Evolutionary conservation across 2,797 vertebrate genomes (phyloP).

Genomic region (Channa striata): DNA sequence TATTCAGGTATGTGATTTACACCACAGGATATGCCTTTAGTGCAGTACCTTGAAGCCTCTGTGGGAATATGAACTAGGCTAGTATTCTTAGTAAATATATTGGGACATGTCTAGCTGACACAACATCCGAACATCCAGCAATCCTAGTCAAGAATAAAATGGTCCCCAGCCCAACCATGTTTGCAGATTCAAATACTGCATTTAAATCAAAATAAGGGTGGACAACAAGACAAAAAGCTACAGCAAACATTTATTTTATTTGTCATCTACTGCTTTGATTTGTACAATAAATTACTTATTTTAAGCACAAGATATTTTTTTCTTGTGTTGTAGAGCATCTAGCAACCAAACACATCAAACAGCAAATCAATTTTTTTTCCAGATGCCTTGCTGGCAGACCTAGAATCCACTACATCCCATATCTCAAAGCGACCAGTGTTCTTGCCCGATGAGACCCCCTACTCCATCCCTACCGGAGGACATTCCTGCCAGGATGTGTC

Average conservation of each 20-base stretch:
- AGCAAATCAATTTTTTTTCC: constrained; percentile 27
- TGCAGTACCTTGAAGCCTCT: too few relatives aligned
- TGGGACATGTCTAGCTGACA: too few relatives aligned
- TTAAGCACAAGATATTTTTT: not conserved
- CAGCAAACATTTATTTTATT: not conserved
- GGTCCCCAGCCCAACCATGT: constrained; percentile 12
- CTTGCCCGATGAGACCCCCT: constrained; percentile 92
- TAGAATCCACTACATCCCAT: constrained; percentile 97
- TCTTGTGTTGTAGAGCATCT: not conserved
- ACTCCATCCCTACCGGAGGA: constrained; percentile 93
- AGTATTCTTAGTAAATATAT: too few relatives aligned
- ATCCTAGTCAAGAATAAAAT: constrained; percentile 34
- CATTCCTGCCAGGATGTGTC: constrained; percentile 91
- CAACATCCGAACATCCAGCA: constrained; percentile 25
- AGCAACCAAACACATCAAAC: not conserved
- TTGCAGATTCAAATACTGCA: constrained; percentile 7
- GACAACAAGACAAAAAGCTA: not conserved
- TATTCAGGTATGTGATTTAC: too few relatives aligned
- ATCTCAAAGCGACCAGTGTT: constrained; percentile 96
- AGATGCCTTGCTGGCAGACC: constrained; percentile 96
- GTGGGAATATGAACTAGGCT: too few relatives aligned
- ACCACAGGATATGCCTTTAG: too few relatives aligned
- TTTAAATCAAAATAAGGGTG: not conserved
- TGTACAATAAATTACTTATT: not conserved
- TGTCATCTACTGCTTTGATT: not conserved